Percentiles rank a stretch among this genome's conserved stretches.
Conservation (phyloP, 2,797 vertebrate genomes). For the Fistularia tabacaria region DNA sequence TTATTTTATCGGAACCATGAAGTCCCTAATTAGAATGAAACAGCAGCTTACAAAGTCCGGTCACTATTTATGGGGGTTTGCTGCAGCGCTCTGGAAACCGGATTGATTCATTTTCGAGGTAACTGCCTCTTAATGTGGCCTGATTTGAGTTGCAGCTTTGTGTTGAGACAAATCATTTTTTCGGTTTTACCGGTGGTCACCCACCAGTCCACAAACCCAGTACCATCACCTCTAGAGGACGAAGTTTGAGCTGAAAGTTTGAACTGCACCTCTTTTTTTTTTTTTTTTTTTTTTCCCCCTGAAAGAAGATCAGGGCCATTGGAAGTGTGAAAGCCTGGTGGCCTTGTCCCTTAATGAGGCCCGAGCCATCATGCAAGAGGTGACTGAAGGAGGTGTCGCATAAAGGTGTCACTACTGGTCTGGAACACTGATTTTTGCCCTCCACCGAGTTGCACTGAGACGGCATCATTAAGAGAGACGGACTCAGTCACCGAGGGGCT, state of each 20-base stretch:
- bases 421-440: conserved; percentile 19
- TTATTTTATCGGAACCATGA: neutral
- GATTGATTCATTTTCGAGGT: conserved; percentile 4
- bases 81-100: neutral
- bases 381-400: conserved; percentile 44
- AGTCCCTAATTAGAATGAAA: conserved; percentile 21
- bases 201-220: conserved; percentile 32
- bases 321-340: conserved; percentile 53
- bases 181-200: conserved; percentile 25
- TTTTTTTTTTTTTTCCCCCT: too few relatives aligned
- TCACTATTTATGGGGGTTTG: conserved; percentile 10
- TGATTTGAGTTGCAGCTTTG: conserved; percentile 8
- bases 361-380: conserved; percentile 39
- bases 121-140: conserved; percentile 10
- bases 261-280: conserved; percentile 13
- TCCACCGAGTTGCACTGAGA: conserved; percentile 29
- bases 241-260: conserved; percentile 36
- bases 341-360: conserved; percentile 63
- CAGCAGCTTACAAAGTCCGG: neutral
- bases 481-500: conserved; percentile 18
- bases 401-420: conserved; percentile 44
- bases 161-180: conserved; percentile 25
- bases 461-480: conserved; percentile 55
- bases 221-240: conserved; percentile 43
- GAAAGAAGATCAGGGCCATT: conserved; percentile 21